phyloP scores from a whole-genome alignment of 2,797 vertebrate species.

The Pyrrhura leucotis region DNA sequence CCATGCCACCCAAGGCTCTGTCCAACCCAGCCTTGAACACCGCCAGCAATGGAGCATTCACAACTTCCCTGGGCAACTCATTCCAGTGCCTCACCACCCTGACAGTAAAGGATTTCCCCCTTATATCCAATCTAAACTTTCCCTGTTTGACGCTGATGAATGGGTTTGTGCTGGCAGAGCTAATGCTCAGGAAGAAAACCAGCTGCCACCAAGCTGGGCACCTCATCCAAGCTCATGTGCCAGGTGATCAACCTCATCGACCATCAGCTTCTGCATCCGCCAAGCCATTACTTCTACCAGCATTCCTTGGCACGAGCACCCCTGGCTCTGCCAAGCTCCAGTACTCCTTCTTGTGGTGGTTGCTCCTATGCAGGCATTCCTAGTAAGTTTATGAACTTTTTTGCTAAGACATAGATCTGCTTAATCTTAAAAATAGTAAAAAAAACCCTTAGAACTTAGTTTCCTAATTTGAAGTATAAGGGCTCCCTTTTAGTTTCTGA shows the following conservation, averaged over 20 bases:
- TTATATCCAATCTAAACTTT: no score
- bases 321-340: background rate
- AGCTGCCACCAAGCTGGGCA: constrained; percentile 7
- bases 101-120: no score
- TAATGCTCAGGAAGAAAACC: constrained; percentile 32
- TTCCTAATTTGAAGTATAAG: background rate
- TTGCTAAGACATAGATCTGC: background rate
- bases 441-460: background rate
- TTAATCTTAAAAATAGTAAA: background rate
- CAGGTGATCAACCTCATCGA: background rate
- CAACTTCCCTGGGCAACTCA: no score
- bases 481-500: background rate
- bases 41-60: no score
- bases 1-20: no score
- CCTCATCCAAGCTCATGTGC: background rate
- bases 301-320: background rate
- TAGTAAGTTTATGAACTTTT: background rate
- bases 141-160: constrained; percentile 5
- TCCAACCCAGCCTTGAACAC: no score
- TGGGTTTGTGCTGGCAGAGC: constrained; percentile 5
- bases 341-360: background rate
- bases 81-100: no score
- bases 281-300: background rate
- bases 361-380: background rate
- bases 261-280: background rate